Evolutionary conservation across 2,888 invertebrate genomes (phyloP).

Genomic region (Cosmorhoe ocellata): DNA sequence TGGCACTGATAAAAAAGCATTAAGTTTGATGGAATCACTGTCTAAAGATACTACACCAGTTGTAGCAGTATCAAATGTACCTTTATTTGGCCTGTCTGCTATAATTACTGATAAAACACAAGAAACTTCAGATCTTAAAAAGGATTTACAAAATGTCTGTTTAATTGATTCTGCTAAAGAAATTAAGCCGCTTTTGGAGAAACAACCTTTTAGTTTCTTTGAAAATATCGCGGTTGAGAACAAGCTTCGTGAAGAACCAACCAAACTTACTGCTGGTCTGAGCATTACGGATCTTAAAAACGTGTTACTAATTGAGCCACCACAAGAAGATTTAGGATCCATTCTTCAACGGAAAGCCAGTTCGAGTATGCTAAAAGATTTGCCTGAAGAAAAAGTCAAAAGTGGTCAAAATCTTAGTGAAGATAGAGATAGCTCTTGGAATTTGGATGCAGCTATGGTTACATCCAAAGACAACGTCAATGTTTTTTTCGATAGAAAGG

Average conservation of each 20-base stretch:
- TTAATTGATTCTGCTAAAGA: slow-evolving; percentile 24
- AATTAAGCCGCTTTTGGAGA: slow-evolving; percentile 27
- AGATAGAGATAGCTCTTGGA: slow-evolving; percentile 18
- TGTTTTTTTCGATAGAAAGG: slow-evolving; percentile 20
- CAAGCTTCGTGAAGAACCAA: slow-evolving; percentile 19
- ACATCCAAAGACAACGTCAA: slow-evolving; percentile 18
- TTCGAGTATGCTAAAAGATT: slow-evolving; percentile 22
- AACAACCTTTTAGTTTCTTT: slow-evolving; percentile 40
- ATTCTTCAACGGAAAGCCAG: slow-evolving; percentile 29
- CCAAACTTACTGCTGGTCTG: slow-evolving; percentile 9
- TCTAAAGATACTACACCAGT: slow-evolving; percentile 38
- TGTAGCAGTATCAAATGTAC: slow-evolving; percentile 44
- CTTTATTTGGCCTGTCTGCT: slow-evolving; percentile 51
- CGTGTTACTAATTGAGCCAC: slow-evolving; percentile 33
- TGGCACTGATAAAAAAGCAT: slow-evolving; percentile 17
- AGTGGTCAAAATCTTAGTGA: slow-evolving; percentile 6
- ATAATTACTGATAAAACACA: slow-evolving; percentile 44
- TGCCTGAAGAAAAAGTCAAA: slow-evolving; percentile 17
- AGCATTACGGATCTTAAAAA: slow-evolving; percentile 33
- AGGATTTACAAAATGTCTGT: slow-evolving; percentile 22
- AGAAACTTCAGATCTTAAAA: slow-evolving; percentile 33
- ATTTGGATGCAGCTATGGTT: slow-evolving; percentile 10
- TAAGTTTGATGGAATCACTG: slow-evolving; percentile 39
- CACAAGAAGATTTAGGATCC: slow-evolving; percentile 27
- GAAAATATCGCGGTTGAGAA: slow-evolving; percentile 35